These are phyloP conservation scores for Orchesellides sinensis DNA, from an alignment of 2,888 invertebrate species.

Conservation along the genomic window DNA sequence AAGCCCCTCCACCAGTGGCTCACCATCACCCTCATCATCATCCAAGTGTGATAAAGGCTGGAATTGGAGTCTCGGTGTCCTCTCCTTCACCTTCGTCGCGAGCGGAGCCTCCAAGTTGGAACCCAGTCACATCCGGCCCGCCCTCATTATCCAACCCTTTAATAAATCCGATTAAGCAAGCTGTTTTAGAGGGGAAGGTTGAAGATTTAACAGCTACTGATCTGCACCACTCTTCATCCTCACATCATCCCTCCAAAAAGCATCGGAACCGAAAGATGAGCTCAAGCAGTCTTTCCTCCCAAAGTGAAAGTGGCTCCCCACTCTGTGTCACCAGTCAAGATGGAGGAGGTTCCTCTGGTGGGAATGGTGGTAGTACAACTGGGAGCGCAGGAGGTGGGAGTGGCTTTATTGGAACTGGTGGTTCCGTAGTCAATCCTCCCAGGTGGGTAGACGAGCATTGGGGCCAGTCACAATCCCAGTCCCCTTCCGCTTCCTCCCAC, in stretches of 20 bases:
- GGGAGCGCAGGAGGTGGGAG: conserved; percentile 45
- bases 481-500: conserved; percentile 79
- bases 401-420: conserved; percentile 59
- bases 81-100: conserved; percentile 12
- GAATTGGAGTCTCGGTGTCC: neutral
- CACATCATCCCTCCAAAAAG: conserved; percentile 77
- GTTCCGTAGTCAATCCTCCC: conserved; percentile 85
- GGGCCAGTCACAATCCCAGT: conserved; percentile 85
- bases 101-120: conserved; percentile 33
- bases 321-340: conserved; percentile 85
- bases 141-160: conserved; percentile 45
- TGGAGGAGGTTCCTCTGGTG: neutral
- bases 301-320: conserved; percentile 79
- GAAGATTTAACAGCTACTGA: conserved; percentile 51
- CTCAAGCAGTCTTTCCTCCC: conserved; percentile 83
- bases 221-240: conserved; percentile 69
- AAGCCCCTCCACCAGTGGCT: neutral
- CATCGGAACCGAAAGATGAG: conserved; percentile 87
- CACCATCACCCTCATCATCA: neutral
- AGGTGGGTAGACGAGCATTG: conserved; percentile 82
- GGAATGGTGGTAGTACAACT: too few relatives aligned
- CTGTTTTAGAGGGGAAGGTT: conserved; percentile 68
- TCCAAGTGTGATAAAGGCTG: conserved; percentile 42
- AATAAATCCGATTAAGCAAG: conserved; percentile 70
- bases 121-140: conserved; percentile 26